phyloP scores from a whole-genome alignment of 2,888 invertebrate genomes.

The Rhodophaea formosa region DNA sequence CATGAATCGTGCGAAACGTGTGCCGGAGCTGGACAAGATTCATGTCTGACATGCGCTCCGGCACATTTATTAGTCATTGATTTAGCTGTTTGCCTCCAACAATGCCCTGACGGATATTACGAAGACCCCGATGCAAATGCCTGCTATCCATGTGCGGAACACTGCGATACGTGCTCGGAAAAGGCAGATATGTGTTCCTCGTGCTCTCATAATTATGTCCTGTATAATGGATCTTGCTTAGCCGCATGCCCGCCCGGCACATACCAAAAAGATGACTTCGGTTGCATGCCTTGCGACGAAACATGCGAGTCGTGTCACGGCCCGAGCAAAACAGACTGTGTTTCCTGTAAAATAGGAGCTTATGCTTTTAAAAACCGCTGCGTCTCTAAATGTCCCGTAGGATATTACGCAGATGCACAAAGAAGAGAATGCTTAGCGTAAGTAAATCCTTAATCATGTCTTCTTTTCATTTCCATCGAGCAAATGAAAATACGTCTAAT shows the following conservation, averaged over 20 bases:
- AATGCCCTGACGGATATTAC: slow-evolving; percentile 93
- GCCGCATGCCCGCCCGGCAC: slow-evolving; percentile 91
- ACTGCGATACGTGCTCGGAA: slow-evolving; percentile 92
- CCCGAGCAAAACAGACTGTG: slow-evolving; percentile 88
- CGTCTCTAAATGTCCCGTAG: slow-evolving; percentile 86
- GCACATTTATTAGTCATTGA: slow-evolving; percentile 91
- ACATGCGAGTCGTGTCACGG: slow-evolving; percentile 91
- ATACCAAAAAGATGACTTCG: slow-evolving; percentile 92
- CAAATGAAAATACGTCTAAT: slow-evolving; percentile 15
- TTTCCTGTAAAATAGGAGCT: slow-evolving; percentile 87
- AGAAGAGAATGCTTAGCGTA: slow-evolving; percentile 87
- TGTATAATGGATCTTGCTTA: slow-evolving; percentile 91
- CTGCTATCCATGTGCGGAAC: slow-evolving; percentile 92
- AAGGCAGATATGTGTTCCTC: slow-evolving; percentile 92
- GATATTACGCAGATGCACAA: slow-evolving; percentile 88
- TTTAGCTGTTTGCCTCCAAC: slow-evolving; percentile 91
- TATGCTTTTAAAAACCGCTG: slow-evolving; percentile 88
- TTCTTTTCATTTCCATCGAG: slow-evolving; percentile 24
- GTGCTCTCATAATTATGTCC: slow-evolving; percentile 92
- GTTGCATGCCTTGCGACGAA: slow-evolving; percentile 88
- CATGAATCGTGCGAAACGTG: slow-evolving; percentile 95
- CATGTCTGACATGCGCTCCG: slow-evolving; percentile 91
- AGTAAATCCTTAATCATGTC: slow-evolving; percentile 42
- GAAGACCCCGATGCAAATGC: slow-evolving; percentile 89
- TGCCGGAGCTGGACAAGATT: slow-evolving; percentile 92